Conservation (phyloP, 2,888 invertebrate genomes). For the Drosophila flavopinicola region DNA sequence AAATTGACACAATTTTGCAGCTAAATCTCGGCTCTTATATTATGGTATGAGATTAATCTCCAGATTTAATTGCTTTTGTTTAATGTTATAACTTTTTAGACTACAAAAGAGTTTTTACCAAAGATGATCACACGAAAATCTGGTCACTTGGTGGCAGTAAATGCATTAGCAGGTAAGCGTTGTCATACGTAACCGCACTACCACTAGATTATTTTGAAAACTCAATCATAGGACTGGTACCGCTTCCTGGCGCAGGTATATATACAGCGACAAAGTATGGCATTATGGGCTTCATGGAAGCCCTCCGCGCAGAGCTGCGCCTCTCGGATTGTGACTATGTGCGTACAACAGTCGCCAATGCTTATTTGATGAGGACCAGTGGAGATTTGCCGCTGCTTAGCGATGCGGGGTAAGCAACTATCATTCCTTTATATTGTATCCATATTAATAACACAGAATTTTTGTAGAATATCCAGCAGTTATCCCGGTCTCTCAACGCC, state of each 20-base stretch:
- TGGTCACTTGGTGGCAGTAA: slow-evolving; percentile 85
- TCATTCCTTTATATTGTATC: neutral
- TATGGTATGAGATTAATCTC: slow-evolving; percentile 77
- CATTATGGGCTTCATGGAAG: slow-evolving; percentile 84
- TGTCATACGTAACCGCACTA: too few species aligned
- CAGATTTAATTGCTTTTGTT: neutral
- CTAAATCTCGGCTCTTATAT: slow-evolving; percentile 85
- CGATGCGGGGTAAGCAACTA: slow-evolving; percentile 78
- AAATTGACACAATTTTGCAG: slow-evolving; percentile 84
- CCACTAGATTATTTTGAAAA: neutral
- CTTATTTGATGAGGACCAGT: slow-evolving; percentile 84
- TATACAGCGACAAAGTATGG: slow-evolving; percentile 85
- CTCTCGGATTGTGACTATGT: slow-evolving; percentile 82
- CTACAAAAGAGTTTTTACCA: slow-evolving; percentile 84
- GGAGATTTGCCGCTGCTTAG: slow-evolving; percentile 82
- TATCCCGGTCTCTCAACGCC: slow-evolving; percentile 83
- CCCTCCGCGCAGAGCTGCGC: slow-evolving; percentile 83
- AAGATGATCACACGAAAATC: slow-evolving; percentile 84
- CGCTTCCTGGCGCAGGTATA: slow-evolving; percentile 82
- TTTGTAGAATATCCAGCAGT: slow-evolving; percentile 76
- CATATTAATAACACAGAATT: neutral
- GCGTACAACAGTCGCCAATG: slow-evolving; percentile 83
- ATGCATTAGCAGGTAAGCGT: slow-evolving; percentile 83
- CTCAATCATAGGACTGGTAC: slow-evolving; percentile 72
- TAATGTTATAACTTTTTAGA: slow-evolving; percentile 66